Evolutionary conservation across 2,113 vertebrate genomes (phyloP).

Genomic region (Aphyosemion australe): DNA sequence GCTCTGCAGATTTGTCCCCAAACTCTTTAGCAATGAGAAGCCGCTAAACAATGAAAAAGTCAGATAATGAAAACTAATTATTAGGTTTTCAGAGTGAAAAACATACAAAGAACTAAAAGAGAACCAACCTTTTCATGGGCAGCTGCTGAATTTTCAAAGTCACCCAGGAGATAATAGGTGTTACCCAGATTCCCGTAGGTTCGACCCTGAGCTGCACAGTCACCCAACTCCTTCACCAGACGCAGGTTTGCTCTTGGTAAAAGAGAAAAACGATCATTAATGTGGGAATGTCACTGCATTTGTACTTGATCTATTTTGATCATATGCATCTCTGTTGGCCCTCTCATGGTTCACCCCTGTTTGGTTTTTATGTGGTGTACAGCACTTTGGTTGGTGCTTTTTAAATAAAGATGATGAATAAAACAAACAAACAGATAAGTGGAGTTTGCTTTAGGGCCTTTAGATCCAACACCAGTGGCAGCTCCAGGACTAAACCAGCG

Average conservation of each 20-base stretch:
- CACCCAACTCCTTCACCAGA: conserved; percentile 90
- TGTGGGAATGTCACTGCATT: not conserved
- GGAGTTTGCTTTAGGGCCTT: no score
- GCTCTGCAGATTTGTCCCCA: conserved; percentile 93
- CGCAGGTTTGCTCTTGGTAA: conserved; percentile 86
- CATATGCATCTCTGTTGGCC: no score
- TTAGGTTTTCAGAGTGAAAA: not conserved
- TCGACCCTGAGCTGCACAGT: conserved; percentile 92
- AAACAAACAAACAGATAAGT: no score
- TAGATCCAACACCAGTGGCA: no score
- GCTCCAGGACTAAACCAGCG: no score
- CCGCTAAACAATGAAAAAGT: conserved; percentile 75
- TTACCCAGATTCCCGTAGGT: conserved; percentile 98
- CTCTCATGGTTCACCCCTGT: no score
- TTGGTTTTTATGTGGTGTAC: no score
- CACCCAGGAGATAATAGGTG: conserved; percentile 94
- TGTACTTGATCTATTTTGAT: no score
- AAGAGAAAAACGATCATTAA: not conserved
- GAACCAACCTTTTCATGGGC: conserved; percentile 91
- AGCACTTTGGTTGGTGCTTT: no score
- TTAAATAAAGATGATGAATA: no score
- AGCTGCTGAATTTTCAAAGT: conserved; percentile 88
- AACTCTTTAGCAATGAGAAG: conserved; percentile 97
- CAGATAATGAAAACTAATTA: no score
- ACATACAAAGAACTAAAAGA: not conserved